Evolutionary conservation across 2,113 vertebrate species (phyloP).

Genomic region (western clawed frog (Xenopus tropicalis)): DNA sequence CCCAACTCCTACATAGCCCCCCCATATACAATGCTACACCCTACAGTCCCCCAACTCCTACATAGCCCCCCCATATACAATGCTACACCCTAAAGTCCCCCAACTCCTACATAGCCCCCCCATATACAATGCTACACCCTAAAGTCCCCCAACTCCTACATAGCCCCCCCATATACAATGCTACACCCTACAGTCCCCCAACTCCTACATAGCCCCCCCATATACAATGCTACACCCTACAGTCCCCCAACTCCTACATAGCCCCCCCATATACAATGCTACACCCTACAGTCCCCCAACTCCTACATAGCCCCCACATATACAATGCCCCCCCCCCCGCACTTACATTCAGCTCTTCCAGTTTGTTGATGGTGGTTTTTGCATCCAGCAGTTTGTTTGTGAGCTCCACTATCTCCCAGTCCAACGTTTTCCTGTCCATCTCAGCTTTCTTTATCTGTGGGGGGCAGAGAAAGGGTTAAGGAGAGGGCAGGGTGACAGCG

Average conservation of each 20-base stretch:
- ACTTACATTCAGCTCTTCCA: slow-evolving; percentile 91
- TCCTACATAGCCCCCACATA: too few species aligned
- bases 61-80: too few species aligned
- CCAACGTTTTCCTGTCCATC: slow-evolving; percentile 91
- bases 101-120: background rate
- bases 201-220: too few species aligned
- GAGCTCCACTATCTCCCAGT: slow-evolving; percentile 96
- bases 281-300: background rate
- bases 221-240: too few species aligned
- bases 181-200: too few species aligned
- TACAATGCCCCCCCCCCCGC: too few species aligned
- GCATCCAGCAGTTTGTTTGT: slow-evolving; percentile 95
- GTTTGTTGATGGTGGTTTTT: slow-evolving; percentile 88
- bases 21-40: too few species aligned
- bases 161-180: too few species aligned
- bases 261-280: too few species aligned
- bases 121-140: too few species aligned
- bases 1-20: background rate
- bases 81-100: background rate
- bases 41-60: background rate
- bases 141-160: too few species aligned
- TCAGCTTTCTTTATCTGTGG: slow-evolving; percentile 92
- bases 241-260: too few species aligned
- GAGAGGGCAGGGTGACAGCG: background rate
- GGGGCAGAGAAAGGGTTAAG: background rate